Evolutionary conservation across 2,113 vertebrate genomes (phyloP).

Genomic region (Centrocercus urophasianus): DNA sequence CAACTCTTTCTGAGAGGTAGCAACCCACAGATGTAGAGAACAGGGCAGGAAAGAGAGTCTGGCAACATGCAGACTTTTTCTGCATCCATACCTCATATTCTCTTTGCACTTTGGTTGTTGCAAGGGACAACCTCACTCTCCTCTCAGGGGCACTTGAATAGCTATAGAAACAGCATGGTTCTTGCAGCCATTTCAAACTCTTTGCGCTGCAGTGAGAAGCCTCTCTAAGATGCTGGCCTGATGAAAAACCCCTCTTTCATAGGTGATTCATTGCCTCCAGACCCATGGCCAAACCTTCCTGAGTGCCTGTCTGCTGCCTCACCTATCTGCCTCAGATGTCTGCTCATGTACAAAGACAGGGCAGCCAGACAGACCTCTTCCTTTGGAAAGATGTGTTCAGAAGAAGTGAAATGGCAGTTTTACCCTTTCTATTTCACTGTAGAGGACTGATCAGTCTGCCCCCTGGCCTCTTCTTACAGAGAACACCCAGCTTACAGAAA

Average conservation of each 20-base stretch:
- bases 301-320: not conserved
- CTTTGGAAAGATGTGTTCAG: not conserved
- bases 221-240: not conserved
- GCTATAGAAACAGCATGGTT: not conserved
- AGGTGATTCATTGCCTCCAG: not conserved
- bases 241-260: not conserved
- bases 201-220: not conserved
- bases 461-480: not conserved
- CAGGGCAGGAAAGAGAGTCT: not conserved
- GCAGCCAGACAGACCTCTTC: not conserved
- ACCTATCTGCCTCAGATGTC: rapidly evolving
- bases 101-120: not conserved
- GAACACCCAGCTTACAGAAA: not conserved
- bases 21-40: not conserved
- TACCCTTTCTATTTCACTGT: not conserved
- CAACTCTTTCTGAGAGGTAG: not conserved
- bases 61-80: not conserved
- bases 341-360: not conserved
- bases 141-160: not conserved
- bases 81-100: not conserved
- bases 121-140: not conserved
- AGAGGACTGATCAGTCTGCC: not conserved
- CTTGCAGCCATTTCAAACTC: not conserved
- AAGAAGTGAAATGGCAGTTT: not conserved
- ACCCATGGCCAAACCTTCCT: not conserved